Evolutionary conservation across 2,113 vertebrate genomes (phyloP), one percentile per base, ranked within the genome.

Genomic region (Pseudorasbora parva): DNA sequence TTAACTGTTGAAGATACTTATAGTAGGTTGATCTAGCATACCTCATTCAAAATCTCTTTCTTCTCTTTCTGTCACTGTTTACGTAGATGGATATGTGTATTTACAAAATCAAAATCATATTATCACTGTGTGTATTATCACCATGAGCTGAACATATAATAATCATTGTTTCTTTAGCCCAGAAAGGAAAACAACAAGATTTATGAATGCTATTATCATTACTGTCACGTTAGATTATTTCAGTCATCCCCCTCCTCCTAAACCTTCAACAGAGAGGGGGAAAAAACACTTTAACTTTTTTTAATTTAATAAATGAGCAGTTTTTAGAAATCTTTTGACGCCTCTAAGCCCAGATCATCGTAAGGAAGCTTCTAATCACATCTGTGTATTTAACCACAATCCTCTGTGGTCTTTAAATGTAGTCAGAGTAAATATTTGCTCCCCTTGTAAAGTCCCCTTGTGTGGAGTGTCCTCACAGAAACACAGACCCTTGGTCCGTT

Each of bases 341-440:
- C 75, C 27, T 37, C n/a, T 4, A 80, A 80, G 37, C 69, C 56
- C 43, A 33, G 27, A 43, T 23, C 21, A 81, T 64, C 0, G 21
- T 62, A 12, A 64, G 83, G 68, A 82, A 81, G 79, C 79, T 81
- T 81, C 79, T 81, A 51, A 86, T 84, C 66, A 82, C 74, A 78
- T 66, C 54, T 64, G 51, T 86, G 81, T 81, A 30, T 86, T 82
- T 79, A 81, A 84, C 62, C 23, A 17, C 79, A 84, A 72, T 80
- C 68, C 69, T 84, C 60, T 43, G 9, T 56, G 72, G 68, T 84
- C 71, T 15, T 66, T 82, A 76, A 66, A 81, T 78, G 75, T 85
- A 60, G 72, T 80, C 85, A 86, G 86, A 85, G 45, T 91, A 93
- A 93, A 92, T 93, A 92, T 93, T 92, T 93, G 79, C 87, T 89